These are phyloP conservation scores for Pristiophorus japonicus DNA, from an alignment of 2,113 vertebrate genomes.

Conservation along the genomic window DNA sequence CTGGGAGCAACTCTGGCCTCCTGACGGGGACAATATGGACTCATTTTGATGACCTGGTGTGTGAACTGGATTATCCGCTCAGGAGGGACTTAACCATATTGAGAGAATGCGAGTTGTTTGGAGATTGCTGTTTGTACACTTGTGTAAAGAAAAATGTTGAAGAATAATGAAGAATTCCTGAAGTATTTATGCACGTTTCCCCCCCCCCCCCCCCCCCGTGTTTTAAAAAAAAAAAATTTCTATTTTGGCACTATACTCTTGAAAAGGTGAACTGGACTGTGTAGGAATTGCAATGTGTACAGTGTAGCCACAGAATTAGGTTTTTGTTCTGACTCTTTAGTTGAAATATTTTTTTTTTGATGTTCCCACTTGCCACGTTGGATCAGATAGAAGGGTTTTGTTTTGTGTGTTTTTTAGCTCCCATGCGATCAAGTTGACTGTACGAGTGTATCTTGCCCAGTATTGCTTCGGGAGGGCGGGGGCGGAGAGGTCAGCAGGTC, in stretches of 20 bases:
- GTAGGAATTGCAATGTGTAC: not conserved
- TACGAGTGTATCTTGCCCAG: not conserved
- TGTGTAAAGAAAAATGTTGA: not conserved
- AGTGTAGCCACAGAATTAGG: not conserved
- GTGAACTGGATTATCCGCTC: not conserved
- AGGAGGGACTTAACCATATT: not conserved
- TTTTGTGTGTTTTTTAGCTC: not conserved
- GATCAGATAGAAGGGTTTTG: not conserved
- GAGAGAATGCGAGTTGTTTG: not conserved
- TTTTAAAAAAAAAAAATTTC: too few relatives aligned
- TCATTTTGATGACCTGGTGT: not conserved
- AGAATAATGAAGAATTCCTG: not conserved
- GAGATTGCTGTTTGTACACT: not conserved
- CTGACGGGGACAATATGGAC: not conserved
- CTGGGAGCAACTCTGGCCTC: not conserved
- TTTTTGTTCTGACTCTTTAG: not conserved
- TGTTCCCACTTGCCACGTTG: not conserved
- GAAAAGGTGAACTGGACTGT: not conserved
- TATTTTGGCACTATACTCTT: not conserved
- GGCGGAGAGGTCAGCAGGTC: not conserved
- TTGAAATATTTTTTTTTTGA: too few relatives aligned
- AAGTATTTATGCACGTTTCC: not conserved
- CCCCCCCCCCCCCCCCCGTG: too few relatives aligned
- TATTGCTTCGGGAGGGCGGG: not conserved
- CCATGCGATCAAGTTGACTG: not conserved